These are phyloP conservation scores for Zaprionus kolodkinae DNA, from an alignment of 1,140 invertebrate genomes.

Conservation along the genomic window DNA sequence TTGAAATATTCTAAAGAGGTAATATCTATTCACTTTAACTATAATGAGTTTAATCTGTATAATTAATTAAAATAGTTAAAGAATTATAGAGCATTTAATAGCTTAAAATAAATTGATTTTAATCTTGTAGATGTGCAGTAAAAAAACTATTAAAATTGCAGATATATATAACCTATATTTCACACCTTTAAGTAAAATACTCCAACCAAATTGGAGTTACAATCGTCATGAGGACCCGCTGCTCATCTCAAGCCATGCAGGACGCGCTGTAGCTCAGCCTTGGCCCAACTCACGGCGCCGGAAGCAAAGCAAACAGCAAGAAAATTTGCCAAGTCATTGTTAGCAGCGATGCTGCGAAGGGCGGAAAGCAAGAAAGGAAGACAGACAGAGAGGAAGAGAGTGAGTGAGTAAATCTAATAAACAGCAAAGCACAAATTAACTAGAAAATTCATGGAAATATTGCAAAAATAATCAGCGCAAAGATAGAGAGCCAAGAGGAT, in stretches of 20 bases:
- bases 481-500: conserved; percentile 40
- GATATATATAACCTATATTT: too few species aligned
- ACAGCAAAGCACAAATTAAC: conserved; percentile 59
- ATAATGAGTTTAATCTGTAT: too few species aligned
- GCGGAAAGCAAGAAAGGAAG: conserved; percentile 15
- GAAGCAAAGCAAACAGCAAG: conserved; percentile 72
- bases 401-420: conserved; percentile 66
- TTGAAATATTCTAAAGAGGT: too few species aligned
- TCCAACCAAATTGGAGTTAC: too few species aligned
- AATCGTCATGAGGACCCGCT: not conserved
- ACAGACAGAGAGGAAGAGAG: conserved; percentile 27
- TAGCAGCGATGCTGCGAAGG: conserved; percentile 26
- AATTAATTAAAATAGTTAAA: too few species aligned
- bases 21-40: too few species aligned
- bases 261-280: not conserved
- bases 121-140: too few species aligned
- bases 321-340: conserved; percentile 77
- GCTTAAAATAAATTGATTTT: too few species aligned
- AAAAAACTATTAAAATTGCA: too few species aligned
- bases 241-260: conserved; percentile 7
- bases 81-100: too few species aligned
- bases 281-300: conserved; percentile 25
- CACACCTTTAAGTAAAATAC: too few species aligned
- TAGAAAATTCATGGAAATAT: conserved; percentile 52
- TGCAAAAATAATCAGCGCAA: conserved; percentile 44